These are phyloP conservation scores for Drosophila albomicans DNA, from an alignment of 1,140 invertebrate genomes.

Conservation along the genomic window DNA sequence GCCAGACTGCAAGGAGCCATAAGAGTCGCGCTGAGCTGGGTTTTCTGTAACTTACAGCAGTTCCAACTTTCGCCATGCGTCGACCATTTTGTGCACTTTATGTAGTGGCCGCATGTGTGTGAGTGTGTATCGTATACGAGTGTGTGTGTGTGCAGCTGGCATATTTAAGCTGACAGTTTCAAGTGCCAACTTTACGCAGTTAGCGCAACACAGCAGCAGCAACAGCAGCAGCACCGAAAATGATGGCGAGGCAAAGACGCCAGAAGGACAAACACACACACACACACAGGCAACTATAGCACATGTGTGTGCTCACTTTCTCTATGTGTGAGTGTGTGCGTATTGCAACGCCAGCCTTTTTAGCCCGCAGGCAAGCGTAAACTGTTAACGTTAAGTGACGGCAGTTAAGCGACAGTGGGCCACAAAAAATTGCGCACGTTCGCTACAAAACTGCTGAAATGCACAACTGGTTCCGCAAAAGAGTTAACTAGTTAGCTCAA, in stretches of 20 bases:
- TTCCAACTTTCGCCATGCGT: conserved; percentile 76
- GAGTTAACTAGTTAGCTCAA: neutral
- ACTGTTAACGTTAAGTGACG: conserved; percentile 83
- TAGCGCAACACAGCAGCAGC: conserved; percentile 60
- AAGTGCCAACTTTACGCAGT: conserved; percentile 83
- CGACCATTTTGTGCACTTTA: conserved; percentile 80
- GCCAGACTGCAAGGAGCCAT: conserved; percentile 55
- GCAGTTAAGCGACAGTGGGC: conserved; percentile 79
- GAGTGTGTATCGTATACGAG: conserved; percentile 2
- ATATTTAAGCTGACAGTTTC: conserved; percentile 83
- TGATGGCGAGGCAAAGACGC: conserved; percentile 73
- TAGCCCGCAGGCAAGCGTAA: conserved; percentile 81
- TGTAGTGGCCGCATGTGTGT: conserved; percentile 67
- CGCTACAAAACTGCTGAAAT: neutral
- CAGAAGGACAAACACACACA: neutral
- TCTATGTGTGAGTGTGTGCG: conserved; percentile 32
- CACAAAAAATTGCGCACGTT: conserved; percentile 2
- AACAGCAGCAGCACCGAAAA: conserved; percentile 73
- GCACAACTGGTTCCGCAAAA: neutral
- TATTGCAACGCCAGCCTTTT: conserved; percentile 79
- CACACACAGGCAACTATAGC: neutral
- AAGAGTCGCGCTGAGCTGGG: conserved; percentile 26
- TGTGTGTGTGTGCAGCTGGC: conserved; percentile 70
- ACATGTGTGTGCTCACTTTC: conserved; percentile 21
- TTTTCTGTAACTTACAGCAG: conserved; percentile 71